Evolutionary conservation across 2,888 invertebrate genomes (phyloP).

Genomic region (Lasioglossum calceatum): DNA sequence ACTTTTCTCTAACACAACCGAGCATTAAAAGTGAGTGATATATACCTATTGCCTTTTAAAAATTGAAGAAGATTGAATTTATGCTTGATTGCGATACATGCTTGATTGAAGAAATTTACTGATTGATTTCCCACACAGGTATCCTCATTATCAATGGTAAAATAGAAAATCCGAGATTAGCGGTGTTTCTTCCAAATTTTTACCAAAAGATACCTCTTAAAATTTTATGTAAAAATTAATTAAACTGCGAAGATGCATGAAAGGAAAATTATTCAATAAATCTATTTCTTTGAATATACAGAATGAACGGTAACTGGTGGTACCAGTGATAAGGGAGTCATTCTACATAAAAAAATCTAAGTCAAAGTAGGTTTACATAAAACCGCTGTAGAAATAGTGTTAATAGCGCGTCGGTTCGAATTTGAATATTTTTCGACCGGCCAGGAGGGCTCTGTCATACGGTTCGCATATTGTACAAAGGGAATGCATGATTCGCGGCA

Average conservation of each 20-base stretch:
- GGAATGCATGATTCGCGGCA: not conserved
- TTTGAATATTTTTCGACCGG: not conserved
- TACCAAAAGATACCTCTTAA: not conserved
- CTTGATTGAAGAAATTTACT: not conserved
- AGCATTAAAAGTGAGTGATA: conserved; percentile 1
- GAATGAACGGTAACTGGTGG: not conserved
- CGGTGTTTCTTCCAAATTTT: not conserved
- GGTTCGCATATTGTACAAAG: not conserved
- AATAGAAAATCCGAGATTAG: not conserved
- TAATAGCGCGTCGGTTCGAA: not conserved
- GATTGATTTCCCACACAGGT: not conserved
- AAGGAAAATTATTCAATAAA: not conserved
- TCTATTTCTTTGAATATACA: not conserved
- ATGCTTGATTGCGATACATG: not conserved
- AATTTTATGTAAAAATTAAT: not conserved
- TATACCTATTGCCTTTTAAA: not conserved
- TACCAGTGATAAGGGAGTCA: not conserved
- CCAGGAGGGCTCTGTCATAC: not conserved
- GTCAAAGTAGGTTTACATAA: not conserved
- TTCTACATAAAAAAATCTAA: not conserved
- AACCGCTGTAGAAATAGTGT: not conserved
- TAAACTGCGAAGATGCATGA: not conserved
- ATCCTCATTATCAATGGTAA: not conserved
- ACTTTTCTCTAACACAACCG: conserved; percentile 1
- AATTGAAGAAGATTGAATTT: not conserved